Evolutionary conservation across 2,888 invertebrate genomes (phyloP).

Genomic region (Sturmia bella): DNA sequence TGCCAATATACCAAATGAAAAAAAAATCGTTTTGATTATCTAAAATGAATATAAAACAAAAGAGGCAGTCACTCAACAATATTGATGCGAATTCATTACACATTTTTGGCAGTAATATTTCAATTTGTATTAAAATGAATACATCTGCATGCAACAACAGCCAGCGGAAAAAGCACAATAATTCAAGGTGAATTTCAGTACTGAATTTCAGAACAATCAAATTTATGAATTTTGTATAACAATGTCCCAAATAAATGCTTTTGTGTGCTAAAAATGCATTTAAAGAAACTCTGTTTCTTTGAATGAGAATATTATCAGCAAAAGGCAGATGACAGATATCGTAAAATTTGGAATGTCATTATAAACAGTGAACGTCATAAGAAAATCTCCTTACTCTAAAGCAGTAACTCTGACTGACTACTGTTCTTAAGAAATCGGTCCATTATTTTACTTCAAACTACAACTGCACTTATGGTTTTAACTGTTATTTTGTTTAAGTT

Average conservation of each 20-base stretch:
- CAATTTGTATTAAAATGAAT: constrained; percentile 37
- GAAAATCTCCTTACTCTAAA: no score
- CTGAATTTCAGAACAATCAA: background rate
- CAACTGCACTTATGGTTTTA: no score
- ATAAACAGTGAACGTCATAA: no score
- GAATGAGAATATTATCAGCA: no score
- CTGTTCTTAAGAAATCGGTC: no score
- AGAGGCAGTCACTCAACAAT: constrained; percentile 33
- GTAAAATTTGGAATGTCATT: no score
- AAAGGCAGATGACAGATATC: no score
- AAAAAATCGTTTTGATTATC: constrained; percentile 40
- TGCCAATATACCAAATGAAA: constrained; percentile 49
- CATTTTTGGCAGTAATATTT: constrained; percentile 53
- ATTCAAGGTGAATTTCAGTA: constrained; percentile 49
- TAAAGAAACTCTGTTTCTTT: no score
- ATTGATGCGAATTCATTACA: constrained; percentile 24
- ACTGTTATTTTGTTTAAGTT: no score
- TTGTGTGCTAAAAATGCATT: no score
- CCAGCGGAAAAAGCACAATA: constrained; percentile 22
- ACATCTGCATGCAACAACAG: background rate
- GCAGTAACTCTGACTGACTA: no score
- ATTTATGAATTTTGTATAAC: background rate
- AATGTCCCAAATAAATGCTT: background rate
- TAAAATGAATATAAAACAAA: constrained; percentile 47
- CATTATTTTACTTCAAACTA: no score